Conservation (phyloP, 2,113 vertebrate genomes). For the Poeciliopsis prolifica region DNA sequence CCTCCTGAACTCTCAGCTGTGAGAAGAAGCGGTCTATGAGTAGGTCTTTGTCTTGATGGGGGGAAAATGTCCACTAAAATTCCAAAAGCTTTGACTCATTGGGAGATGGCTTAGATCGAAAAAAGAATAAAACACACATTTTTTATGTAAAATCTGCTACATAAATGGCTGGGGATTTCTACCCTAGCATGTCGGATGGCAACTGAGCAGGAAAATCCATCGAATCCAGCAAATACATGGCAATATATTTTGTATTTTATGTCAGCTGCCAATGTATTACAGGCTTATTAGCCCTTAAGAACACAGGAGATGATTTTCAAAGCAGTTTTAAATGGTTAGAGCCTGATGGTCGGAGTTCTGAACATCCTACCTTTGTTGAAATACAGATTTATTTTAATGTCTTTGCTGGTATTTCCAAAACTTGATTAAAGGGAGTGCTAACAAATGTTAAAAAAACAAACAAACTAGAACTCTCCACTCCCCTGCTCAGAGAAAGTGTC, state of each 20-base stretch:
- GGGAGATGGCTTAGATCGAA: conserved; percentile 39
- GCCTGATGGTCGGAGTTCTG: conserved; percentile 25
- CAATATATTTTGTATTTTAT: conserved; percentile 51
- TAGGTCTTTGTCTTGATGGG: conserved; percentile 46
- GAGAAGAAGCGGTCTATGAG: conserved; percentile 48
- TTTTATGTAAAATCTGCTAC: conserved; percentile 30
- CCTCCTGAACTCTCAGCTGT: conserved; percentile 73
- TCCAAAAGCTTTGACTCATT: conserved; percentile 40
- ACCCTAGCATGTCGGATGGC: conserved; percentile 23
- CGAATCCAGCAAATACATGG: conserved; percentile 24
- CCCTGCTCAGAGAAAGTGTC: conserved; percentile 35
- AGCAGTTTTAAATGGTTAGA: conserved; percentile 38
- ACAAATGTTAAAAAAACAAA: conserved; percentile 18
- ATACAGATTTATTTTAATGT: conserved; percentile 23
- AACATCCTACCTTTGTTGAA: conserved; percentile 33
- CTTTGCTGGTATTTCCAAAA: conserved; percentile 14
- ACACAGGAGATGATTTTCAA: conserved; percentile 29
- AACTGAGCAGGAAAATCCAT: conserved; percentile 24
- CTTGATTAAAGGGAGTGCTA: conserved; percentile 33
- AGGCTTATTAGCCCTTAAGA: conserved; percentile 20
- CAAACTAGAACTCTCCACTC: background rate
- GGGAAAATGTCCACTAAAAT: conserved; percentile 35
- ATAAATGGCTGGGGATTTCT: conserved; percentile 33
- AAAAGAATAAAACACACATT: conserved; percentile 25
- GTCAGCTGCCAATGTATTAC: conserved; percentile 55